These are phyloP conservation scores for Leptinotarsa rubiginosa DNA, from an alignment of 2,888 invertebrate genomes.

Conservation along the genomic window DNA sequence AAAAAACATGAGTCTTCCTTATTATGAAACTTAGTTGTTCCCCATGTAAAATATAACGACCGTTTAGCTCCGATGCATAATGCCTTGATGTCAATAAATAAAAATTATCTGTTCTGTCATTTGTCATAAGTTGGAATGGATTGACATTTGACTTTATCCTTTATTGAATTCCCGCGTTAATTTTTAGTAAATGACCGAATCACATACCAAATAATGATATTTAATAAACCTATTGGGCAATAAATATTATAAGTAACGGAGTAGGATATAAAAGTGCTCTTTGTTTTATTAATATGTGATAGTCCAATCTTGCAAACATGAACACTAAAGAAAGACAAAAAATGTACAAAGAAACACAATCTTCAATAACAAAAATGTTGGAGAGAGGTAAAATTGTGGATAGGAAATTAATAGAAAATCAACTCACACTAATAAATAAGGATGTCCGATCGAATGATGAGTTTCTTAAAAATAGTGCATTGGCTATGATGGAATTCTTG, in stretches of 20 bases:
- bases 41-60: too few species aligned
- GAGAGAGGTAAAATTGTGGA: constrained; percentile 29
- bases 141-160: neutral
- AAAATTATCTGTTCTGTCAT: neutral
- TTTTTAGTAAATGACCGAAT: neutral
- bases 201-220: neutral
- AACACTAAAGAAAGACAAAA: constrained; percentile 24
- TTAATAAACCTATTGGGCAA: neutral
- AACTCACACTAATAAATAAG: constrained; percentile 29
- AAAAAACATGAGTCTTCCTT: too few species aligned
- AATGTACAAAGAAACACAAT: constrained; percentile 35
- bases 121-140: neutral
- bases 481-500: constrained; percentile 32
- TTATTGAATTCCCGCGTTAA: constrained; percentile 15
- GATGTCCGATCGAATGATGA: constrained; percentile 31
- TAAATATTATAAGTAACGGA: neutral
- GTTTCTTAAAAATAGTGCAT: constrained; percentile 25
- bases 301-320: constrained; percentile 27
- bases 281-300: neutral
- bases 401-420: constrained; percentile 27
- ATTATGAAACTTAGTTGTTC: too few species aligned
- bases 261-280: neutral
- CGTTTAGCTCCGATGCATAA: too few species aligned
- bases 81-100: too few species aligned
- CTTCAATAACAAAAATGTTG: constrained; percentile 26